phyloP scores from a whole-genome alignment of 1,140 invertebrate genomes.

The Polyergus mexicanus region DNA sequence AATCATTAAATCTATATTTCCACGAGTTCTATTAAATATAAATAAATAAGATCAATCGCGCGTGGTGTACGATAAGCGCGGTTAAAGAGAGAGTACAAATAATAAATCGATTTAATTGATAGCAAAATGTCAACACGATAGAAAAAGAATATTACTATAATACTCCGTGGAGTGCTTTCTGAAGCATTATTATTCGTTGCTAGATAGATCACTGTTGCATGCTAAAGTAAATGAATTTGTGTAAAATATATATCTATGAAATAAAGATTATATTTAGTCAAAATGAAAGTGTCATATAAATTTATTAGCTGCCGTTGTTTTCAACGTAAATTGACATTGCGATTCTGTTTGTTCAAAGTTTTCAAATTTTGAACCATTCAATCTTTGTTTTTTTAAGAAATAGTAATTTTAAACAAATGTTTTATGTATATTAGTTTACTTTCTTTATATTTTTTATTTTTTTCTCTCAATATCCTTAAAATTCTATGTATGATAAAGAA shows the following conservation, averaged over 20 bases:
- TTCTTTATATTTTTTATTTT: neutral
- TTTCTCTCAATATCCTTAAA: neutral
- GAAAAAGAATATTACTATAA: slow-evolving; percentile 29
- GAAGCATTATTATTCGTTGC: slow-evolving; percentile 73
- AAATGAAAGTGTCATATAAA: slow-evolving; percentile 34
- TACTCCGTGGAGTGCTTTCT: slow-evolving; percentile 62
- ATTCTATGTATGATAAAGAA: neutral
- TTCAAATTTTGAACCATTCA: neutral
- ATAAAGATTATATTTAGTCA: slow-evolving; percentile 82
- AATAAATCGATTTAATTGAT: slow-evolving; percentile 53
- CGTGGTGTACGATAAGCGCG: slow-evolving; percentile 30
- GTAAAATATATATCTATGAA: slow-evolving; percentile 77
- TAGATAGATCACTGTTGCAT: slow-evolving; percentile 80
- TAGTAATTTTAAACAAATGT: neutral
- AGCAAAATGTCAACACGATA: slow-evolving; percentile 29
- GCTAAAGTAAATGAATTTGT: slow-evolving; percentile 78
- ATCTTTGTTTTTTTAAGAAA: neutral
- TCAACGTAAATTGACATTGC: neutral
- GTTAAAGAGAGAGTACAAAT: slow-evolving; percentile 62
- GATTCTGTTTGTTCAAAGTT: neutral
- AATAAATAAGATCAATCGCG: slow-evolving; percentile 33
- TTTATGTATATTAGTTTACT: neutral
- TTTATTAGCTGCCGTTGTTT: neutral
- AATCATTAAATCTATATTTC: slow-evolving; percentile 26
- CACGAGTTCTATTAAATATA: slow-evolving; percentile 34